Evolutionary conservation across 2,888 invertebrate genomes (phyloP), one percentile per base, ranked within the genome.

Genomic region (Malacosoma neustria): DNA sequence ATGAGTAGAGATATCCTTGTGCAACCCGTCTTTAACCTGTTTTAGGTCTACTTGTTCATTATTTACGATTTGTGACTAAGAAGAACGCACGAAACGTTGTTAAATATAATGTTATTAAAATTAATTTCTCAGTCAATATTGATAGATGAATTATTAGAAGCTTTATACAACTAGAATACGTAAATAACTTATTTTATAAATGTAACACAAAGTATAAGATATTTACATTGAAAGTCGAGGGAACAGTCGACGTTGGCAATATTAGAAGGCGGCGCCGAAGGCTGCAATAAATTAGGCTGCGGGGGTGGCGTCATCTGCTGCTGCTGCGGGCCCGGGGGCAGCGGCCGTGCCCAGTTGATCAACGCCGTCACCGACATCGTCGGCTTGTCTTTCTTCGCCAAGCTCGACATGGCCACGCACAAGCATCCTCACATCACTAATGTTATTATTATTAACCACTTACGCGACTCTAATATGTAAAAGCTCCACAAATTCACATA

Each of bases 331-430:
- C 64, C 69, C 39, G 72, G 72, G 34, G 70, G 67, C 52, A 61
- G 84, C 70, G 73, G 90, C 77, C 70, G 87, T 55, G 89, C 87
- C 90, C 91, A 91, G 72, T 90, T 90, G 66, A 93, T 93, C 70
- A 93, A 91, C 61, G 93, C 93, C 62, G 93, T 91, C 67, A 94
- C 93, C 71, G 93, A 93, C 91, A 93, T 92, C 87, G 93, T 93
- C 61, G 93, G 93, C 73, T 93, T 93, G 80, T 93, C 93, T 85
- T 93, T 93, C 88, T 93, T 93, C 89, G 93, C 90, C 92, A 93
- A 61, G 63, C 76, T 76, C 62, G 85, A 81, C 85, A 85, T 84
- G 70, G 69, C 80, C 66, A 72, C 70, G 50, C 71, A 77, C 75
- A 73, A 80, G 50, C 70, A 76, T 77, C 76, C 77, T 82, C 79